Conservation (phyloP, 2,888 invertebrate genomes). For the Sylvicola fuscatus region DNA sequence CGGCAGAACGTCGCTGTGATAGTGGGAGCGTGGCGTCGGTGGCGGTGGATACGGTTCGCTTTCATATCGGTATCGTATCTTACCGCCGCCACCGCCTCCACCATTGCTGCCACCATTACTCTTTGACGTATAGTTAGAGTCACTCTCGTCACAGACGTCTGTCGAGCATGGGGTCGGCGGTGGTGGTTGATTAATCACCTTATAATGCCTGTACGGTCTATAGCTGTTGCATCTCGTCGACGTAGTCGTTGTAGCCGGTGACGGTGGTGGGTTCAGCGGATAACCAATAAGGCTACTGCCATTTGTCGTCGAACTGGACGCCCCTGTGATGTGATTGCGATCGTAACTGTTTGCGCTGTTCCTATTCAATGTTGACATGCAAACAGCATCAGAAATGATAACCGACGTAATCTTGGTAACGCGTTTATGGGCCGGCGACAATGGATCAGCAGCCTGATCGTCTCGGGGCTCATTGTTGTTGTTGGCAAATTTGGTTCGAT, state of each 20-base stretch:
- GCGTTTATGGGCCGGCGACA: constrained; percentile 29
- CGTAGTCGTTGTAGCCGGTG: constrained; percentile 62
- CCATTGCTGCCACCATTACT: constrained; percentile 23
- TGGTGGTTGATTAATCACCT: constrained; percentile 62
- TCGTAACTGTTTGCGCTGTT: constrained; percentile 42
- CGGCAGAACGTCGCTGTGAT: constrained; percentile 41
- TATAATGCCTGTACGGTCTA: constrained; percentile 55
- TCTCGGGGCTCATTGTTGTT: constrained; percentile 31
- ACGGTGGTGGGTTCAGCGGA: constrained; percentile 80
- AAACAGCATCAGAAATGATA: constrained; percentile 32
- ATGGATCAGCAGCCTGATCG: constrained; percentile 43
- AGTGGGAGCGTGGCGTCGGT: constrained; percentile 53
- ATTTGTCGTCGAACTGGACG: constrained; percentile 23
- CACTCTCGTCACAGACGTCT: constrained; percentile 81
- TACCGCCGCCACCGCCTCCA: constrained; percentile 23
- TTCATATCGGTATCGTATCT: constrained; percentile 30
- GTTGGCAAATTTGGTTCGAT: constrained; percentile 29
- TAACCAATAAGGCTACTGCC: constrained; percentile 34
- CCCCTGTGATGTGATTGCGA: constrained; percentile 48
- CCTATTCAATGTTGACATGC: constrained; percentile 42
- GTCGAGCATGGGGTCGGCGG: constrained; percentile 91
- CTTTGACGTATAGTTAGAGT: constrained; percentile 44
- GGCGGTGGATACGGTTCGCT: constrained; percentile 55
- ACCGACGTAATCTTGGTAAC: constrained; percentile 26
- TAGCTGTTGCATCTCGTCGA: constrained; percentile 35